Conservation (phyloP, 1,140 invertebrate species). For the Zaprionus ornatus region DNA sequence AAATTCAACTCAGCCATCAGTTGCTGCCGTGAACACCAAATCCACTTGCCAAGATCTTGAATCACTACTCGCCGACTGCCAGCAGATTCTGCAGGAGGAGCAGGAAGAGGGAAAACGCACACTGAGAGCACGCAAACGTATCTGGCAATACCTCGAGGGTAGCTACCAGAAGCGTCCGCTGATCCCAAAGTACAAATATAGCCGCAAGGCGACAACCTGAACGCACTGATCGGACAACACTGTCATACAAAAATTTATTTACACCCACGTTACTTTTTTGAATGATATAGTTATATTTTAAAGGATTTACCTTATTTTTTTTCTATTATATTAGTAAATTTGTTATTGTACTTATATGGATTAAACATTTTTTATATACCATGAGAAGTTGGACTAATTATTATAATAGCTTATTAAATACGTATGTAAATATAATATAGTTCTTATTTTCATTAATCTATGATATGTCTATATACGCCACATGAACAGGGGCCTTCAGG, state of each 20-base stretch:
- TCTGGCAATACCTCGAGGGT: constrained; percentile 39
- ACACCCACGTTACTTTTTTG: background rate
- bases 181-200: constrained; percentile 48
- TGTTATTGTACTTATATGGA: background rate
- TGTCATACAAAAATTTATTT: background rate
- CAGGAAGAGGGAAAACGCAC: constrained; percentile 23
- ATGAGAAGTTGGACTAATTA: background rate
- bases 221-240: background rate
- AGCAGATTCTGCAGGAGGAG: constrained; percentile 38
- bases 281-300: background rate
- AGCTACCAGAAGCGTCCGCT: constrained; percentile 35
- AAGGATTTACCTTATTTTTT: background rate
- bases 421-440: background rate
- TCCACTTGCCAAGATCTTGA: constrained; percentile 15
- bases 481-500: too few species aligned
- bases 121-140: constrained; percentile 30
- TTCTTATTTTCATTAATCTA: too few species aligned
- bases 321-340: background rate
- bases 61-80: constrained; percentile 27
- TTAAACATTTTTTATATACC: background rate
- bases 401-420: background rate
- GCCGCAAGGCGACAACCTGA: background rate
- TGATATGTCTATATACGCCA: too few species aligned
- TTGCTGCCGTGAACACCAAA: background rate
- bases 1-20: background rate